Percentiles rank a stretch among this genome's conserved stretches.
phyloP scores from a whole-genome alignment of 2,113 vertebrate species.

The Menidia beryllina region DNA sequence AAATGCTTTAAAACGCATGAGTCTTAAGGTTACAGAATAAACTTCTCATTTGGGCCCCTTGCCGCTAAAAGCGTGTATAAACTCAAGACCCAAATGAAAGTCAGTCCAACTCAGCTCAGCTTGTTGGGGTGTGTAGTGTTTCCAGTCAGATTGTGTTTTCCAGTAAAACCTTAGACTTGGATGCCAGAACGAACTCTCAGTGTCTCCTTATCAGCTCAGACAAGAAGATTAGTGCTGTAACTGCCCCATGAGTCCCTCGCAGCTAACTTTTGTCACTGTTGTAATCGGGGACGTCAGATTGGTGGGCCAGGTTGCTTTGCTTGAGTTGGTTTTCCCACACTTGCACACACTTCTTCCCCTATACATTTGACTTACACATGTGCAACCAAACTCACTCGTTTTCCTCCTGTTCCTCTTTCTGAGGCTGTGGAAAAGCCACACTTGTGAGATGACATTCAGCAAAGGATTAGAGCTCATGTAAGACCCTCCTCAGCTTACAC shows the following conservation, averaged over 20 bases:
- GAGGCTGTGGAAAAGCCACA: slow-evolving; percentile 81
- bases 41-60: slow-evolving; percentile 55
- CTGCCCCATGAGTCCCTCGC: slow-evolving; percentile 56
- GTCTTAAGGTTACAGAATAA: slow-evolving; percentile 54
- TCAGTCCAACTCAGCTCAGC: slow-evolving; percentile 41
- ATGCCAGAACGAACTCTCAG: slow-evolving; percentile 46
- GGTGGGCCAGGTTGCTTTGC: slow-evolving; percentile 38
- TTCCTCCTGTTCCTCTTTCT: slow-evolving; percentile 71
- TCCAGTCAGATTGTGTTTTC: slow-evolving; percentile 58
- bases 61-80: slow-evolving; percentile 45
- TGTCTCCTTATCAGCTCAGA: slow-evolving; percentile 66
- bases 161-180: slow-evolving; percentile 63
- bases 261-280: slow-evolving; percentile 55
- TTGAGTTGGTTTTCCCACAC: slow-evolving; percentile 25
- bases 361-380: slow-evolving; percentile 17
- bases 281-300: slow-evolving; percentile 57
- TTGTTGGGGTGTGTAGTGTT: slow-evolving; percentile 46
- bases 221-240: slow-evolving; percentile 65
- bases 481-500: slow-evolving; percentile 87
- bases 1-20: slow-evolving; percentile 62
- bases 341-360: slow-evolving; percentile 24
- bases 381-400: slow-evolving; percentile 12
- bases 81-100: slow-evolving; percentile 29
- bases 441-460: slow-evolving; percentile 88
- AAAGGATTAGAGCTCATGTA: slow-evolving; percentile 87